Evolutionary conservation across 2,797 vertebrate species (phyloP), one percentile per base, ranked within the genome.

Genomic region (Setipinna tenuifilis): DNA sequence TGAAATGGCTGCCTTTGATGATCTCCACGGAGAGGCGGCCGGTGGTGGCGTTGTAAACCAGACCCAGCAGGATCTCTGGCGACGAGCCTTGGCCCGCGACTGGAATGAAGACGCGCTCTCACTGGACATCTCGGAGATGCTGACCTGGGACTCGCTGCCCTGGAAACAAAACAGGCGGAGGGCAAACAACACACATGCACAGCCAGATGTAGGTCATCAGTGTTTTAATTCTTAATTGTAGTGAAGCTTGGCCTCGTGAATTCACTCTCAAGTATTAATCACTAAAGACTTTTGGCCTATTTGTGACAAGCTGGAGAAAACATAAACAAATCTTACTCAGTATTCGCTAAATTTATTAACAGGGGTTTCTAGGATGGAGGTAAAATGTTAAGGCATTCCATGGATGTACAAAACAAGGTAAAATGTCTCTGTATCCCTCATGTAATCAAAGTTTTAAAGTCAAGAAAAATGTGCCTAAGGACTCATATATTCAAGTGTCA

Each of bases 1-100:
- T 99, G 95, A 99, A 99, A 94, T 99, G 98, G 94, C 98, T 98
- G 93, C 98, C 98, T 95, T 98, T 99, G 94, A 99, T 99, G 95
- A 99, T 94, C 95, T 99, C 98, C 91, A 98, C 98, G 1, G 98
- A 98, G 84, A 99, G 97, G 87, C 98, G 97, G 90, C 98, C 98
- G 17, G 98, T 99, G 11, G 98, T 99, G 93, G 98, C 98, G 0
- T 99, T 99, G 95, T 99, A 99, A 89, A 98, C 96, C 88, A 99
- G 96, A 78, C 98, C 98, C 85, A 99, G 83, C 82, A 99, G 97
- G 91, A 99, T 98, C 95, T 99, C 98, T 31, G 98, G 98, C 83
- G 96, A 94, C 19, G 97, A 96, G 85, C 96, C 95, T 82, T 97
- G 98, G 88, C 96, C 97, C 82, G 97, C 95, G 98, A 98, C 91